Conservation (phyloP, 2,113 vertebrate genomes). For the Pantherophis guttatus region DNA sequence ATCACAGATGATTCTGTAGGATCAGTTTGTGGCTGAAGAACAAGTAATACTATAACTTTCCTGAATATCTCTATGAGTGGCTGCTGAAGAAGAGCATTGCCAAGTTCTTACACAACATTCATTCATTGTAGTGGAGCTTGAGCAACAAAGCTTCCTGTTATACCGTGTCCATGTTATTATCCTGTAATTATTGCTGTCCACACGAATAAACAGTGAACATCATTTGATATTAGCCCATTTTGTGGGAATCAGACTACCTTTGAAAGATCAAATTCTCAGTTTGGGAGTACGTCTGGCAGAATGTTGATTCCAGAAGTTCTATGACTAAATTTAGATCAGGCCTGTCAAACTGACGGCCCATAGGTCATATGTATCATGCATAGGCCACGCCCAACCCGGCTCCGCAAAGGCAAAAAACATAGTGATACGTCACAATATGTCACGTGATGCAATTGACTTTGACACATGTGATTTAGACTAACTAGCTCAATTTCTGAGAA, state of each 20-base stretch:
- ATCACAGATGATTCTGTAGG: background rate
- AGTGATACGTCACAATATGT: too few species aligned
- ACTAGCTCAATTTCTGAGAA: background rate
- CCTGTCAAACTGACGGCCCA: too few species aligned
- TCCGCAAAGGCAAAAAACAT: too few species aligned
- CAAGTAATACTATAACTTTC: conserved; percentile 6
- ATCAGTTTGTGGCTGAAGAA: background rate
- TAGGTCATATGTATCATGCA: too few species aligned
- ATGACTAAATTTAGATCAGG: background rate
- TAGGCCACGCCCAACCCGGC: too few species aligned
- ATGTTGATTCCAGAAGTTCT: background rate
- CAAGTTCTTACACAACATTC: background rate
- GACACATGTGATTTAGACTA: background rate
- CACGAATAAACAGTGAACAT: background rate
- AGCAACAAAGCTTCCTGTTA: background rate
- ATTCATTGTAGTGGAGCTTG: background rate
- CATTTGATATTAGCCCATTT: background rate
- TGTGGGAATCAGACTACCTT: background rate
- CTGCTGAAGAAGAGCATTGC: background rate
- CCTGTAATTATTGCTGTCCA: conserved; percentile 13
- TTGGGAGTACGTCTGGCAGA: background rate
- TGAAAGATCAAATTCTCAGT: background rate
- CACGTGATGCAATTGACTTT: too few species aligned
- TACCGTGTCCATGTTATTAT: background rate
- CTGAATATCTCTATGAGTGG: background rate